Conservation (phyloP, 2,797 vertebrate genomes). For the Muscicapa striata region DNA sequence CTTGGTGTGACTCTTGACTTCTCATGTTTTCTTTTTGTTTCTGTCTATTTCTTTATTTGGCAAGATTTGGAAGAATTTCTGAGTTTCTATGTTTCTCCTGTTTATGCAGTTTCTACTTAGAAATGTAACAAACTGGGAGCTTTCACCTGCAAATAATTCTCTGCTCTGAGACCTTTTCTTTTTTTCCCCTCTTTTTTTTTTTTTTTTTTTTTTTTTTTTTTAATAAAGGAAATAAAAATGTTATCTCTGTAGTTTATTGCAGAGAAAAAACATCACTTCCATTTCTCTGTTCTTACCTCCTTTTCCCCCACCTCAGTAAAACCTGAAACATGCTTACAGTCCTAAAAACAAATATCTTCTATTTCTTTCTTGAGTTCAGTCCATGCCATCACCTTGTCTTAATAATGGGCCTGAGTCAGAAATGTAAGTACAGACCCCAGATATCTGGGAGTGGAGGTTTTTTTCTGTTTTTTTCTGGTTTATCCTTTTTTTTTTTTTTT, state of each 20-base stretch:
- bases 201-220: no score
- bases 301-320: not conserved
- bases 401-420: not conserved
- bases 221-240: not conserved
- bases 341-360: not conserved
- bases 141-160: not conserved
- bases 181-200: no score
- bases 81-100: not conserved
- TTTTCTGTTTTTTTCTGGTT: not conserved
- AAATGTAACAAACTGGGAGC: not conserved
- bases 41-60: not conserved
- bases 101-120: not conserved
- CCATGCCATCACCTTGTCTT: not conserved
- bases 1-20: not conserved
- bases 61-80: not conserved
- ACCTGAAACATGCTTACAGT: not conserved
- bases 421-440: not conserved
- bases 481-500: not conserved
- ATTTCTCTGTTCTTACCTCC: not conserved
- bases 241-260: not conserved
- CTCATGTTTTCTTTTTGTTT: not conserved
- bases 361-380: not conserved
- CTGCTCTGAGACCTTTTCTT: not conserved
- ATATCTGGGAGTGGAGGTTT: not conserved
- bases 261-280: not conserved